Conservation (phyloP, 2,888 invertebrate species). For the Pammene fasciana region DNA sequence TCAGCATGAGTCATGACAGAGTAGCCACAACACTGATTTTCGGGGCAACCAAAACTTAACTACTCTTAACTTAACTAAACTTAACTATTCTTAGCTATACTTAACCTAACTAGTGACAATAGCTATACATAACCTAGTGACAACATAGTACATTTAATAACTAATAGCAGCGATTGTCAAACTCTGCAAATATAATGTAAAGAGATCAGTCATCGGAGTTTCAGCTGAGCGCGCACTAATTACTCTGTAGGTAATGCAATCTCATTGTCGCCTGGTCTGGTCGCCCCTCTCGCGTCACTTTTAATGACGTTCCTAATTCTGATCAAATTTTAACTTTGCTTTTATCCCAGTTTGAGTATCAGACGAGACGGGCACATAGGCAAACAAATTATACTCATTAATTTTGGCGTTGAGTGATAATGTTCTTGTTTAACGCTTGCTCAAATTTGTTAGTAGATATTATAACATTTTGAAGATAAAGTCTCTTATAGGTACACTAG, state of each 20-base stretch:
- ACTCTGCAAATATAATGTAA: not conserved
- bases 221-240: constrained; percentile 35
- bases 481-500: too few species aligned
- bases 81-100: too few species aligned
- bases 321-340: constrained; percentile 41
- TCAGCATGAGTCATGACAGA: too few species aligned
- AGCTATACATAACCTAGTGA: too few species aligned
- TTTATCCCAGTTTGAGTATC: constrained; percentile 25
- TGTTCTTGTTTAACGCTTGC: constrained; percentile 2
- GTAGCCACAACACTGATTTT: too few species aligned
- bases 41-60: too few species aligned
- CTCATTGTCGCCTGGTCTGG: constrained; percentile 46
- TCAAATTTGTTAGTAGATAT: not conserved
- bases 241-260: constrained; percentile 58
- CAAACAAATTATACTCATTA: constrained; percentile 31
- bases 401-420: constrained; percentile 14
- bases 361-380: constrained; percentile 4
- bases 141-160: too few species aligned
- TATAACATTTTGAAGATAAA: too few species aligned
- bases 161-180: too few species aligned
- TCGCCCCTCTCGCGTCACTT: constrained; percentile 58
- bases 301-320: constrained; percentile 58
- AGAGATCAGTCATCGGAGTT: constrained; percentile 13
- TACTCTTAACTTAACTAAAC: too few species aligned
- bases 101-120: too few species aligned